phyloP scores from a whole-genome alignment of 2,888 invertebrate species.

The Lymantria monacha region DNA sequence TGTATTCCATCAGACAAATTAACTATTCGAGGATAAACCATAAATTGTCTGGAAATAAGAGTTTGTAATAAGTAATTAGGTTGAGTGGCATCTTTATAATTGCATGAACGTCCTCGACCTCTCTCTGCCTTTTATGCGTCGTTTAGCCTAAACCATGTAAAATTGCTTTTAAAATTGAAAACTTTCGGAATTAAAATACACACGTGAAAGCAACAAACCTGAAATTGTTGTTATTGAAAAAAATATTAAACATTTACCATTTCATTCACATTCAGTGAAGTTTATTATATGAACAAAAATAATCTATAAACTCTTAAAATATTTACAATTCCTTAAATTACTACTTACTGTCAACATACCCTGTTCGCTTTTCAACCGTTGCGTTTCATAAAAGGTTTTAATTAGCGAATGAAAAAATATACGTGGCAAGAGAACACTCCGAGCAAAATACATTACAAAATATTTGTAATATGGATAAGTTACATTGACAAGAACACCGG shows the following conservation, averaged over 20 bases:
- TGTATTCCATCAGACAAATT: too few species aligned
- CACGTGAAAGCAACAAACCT: too few species aligned
- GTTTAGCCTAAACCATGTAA: too few species aligned
- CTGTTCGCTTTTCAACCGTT: constrained; percentile 81
- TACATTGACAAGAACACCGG: constrained; percentile 20
- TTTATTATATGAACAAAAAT: constrained; percentile 81
- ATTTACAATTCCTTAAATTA: constrained; percentile 76
- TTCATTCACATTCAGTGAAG: constrained; percentile 67
- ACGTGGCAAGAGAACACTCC: constrained; percentile 56
- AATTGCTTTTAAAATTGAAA: too few species aligned
- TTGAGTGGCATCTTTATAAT: too few species aligned
- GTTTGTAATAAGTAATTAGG: too few species aligned
- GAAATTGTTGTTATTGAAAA: too few species aligned
- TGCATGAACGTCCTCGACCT: too few species aligned
- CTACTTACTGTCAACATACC: constrained; percentile 75
- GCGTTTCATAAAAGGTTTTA: constrained; percentile 46
- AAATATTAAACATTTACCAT: constrained; percentile 11
- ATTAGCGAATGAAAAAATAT: constrained; percentile 40
- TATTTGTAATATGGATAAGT: constrained; percentile 9
- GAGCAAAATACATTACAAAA: constrained; percentile 28
- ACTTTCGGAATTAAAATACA: too few species aligned
- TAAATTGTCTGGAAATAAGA: too few species aligned
- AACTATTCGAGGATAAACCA: too few species aligned
- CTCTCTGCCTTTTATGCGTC: too few species aligned
- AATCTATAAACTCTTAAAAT: constrained; percentile 73